phyloP scores from a whole-genome alignment of 2,113 vertebrate genomes.

The Podarcis muralis region DNA sequence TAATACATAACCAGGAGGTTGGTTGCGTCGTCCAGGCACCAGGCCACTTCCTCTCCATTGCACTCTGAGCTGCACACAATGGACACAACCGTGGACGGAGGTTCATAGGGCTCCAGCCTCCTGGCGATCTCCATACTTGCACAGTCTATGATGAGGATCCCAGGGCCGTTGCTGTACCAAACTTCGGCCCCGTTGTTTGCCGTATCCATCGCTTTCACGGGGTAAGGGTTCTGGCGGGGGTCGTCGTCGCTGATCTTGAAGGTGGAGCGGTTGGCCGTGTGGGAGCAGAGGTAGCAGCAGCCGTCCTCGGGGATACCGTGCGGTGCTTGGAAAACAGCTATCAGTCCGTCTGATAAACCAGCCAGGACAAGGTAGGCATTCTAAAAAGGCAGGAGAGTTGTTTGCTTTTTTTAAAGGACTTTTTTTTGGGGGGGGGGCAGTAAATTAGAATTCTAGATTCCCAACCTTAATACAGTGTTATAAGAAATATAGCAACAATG shows the following conservation, averaged over 20 bases:
- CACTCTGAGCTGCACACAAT: conserved; percentile 80
- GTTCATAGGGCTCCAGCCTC: conserved; percentile 86
- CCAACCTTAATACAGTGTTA: neutral
- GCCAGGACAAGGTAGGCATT: conserved; percentile 85
- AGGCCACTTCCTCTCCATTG: conserved; percentile 88
- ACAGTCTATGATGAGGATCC: conserved; percentile 86
- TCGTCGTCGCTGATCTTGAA: conserved; percentile 87
- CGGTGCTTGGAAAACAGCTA: conserved; percentile 81
- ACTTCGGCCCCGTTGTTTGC: conserved; percentile 85
- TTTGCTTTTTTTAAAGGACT: too few species aligned
- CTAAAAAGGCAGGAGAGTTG: conserved; percentile 63
- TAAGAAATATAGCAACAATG: neutral
- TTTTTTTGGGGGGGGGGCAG: neutral
- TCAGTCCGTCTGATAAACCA: conserved; percentile 88
- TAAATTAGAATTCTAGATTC: neutral
- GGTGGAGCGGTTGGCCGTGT: conserved; percentile 86
- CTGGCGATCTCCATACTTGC: conserved; percentile 76
- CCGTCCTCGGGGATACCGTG: conserved; percentile 82
- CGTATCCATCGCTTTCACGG: conserved; percentile 85
- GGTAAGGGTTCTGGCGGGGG: conserved; percentile 86
- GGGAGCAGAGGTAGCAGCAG: conserved; percentile 91
- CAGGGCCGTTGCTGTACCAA: conserved; percentile 95
- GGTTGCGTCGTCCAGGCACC: conserved; percentile 87
- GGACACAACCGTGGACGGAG: conserved; percentile 78
- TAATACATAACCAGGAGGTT: conserved; percentile 91